Conservation (phyloP, 2,888 invertebrate species). For the Epinotia bilunana region DNA sequence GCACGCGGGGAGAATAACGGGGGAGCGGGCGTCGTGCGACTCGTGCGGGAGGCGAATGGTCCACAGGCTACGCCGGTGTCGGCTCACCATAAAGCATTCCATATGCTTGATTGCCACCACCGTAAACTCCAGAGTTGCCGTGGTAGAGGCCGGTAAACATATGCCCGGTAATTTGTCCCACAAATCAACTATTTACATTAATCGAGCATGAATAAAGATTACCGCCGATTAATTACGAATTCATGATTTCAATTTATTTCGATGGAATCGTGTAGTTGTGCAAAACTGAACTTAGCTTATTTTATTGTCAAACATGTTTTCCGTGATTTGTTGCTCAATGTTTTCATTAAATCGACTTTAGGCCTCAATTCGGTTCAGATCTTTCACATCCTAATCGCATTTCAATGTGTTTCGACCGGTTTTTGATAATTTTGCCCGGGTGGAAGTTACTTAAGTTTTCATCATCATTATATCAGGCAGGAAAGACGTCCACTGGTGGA, state of each 20-base stretch:
- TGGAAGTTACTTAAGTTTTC: too few species aligned
- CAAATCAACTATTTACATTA: conserved; percentile 38
- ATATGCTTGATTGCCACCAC: neutral
- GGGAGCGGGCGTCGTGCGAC: too few species aligned
- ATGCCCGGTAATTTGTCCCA: conserved; percentile 40
- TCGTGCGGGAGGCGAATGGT: too few species aligned
- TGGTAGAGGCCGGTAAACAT: conserved; percentile 15
- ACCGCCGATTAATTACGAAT: conserved; percentile 28
- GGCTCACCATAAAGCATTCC: too few species aligned
- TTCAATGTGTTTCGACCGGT: neutral
- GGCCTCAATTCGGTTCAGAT: neutral
- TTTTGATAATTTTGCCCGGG: too few species aligned
- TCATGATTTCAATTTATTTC: conserved; percentile 37
- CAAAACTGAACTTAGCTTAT: conserved; percentile 25
- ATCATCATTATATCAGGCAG: too few species aligned
- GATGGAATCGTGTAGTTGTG: conserved; percentile 24
- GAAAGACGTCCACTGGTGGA: too few species aligned
- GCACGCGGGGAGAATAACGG: too few species aligned
- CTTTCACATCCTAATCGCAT: neutral
- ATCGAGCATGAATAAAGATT: conserved; percentile 44
- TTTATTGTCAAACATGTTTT: conserved; percentile 24
- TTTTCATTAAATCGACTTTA: neutral
- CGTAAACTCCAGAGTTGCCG: neutral
- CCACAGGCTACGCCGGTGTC: too few species aligned
- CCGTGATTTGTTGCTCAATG: conserved; percentile 24